A percentile compares a stretch with the other conserved stretches of the same genome.
These are phyloP conservation scores for Molossus alvarezi DNA, from an alignment of 2,797 vertebrate species.

Conservation along the genomic window DNA sequence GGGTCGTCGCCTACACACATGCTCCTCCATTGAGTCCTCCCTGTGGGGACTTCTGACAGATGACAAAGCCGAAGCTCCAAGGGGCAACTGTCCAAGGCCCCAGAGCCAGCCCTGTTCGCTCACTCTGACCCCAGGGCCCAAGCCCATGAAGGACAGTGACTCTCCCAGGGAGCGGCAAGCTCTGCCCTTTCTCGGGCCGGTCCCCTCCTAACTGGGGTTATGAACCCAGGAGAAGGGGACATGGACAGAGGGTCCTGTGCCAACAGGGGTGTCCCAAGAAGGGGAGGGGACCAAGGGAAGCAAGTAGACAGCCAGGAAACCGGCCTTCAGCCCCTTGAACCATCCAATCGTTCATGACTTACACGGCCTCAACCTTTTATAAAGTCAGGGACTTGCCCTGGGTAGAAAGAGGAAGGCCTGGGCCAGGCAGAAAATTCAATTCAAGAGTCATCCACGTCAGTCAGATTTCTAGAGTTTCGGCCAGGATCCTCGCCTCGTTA, in stretches of 20 bases:
- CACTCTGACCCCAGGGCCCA: background rate
- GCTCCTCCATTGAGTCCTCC: background rate
- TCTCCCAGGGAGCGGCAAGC: background rate
- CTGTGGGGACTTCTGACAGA: background rate
- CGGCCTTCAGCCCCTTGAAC: background rate
- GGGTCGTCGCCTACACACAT: background rate
- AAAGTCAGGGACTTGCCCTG: background rate
- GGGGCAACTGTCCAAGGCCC: background rate
- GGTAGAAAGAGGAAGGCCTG: background rate
- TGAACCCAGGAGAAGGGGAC: background rate
- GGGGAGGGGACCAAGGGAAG: background rate
- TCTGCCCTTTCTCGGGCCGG: background rate
- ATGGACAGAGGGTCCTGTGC: background rate
- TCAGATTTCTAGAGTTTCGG: background rate
- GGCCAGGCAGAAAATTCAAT: background rate
- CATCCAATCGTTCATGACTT: background rate
- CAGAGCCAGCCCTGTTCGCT: background rate
- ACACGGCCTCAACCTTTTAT: background rate
- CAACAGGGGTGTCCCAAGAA: background rate
- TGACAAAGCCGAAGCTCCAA: background rate
- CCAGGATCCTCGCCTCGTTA: fast-evolving
- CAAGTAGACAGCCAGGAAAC: background rate
- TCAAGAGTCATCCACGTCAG: background rate
- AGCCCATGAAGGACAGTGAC: background rate
- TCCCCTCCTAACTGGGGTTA: background rate